Base-by-base conservation (phyloP, 1,140 invertebrate species). In the Megalopta genalis region DNA sequence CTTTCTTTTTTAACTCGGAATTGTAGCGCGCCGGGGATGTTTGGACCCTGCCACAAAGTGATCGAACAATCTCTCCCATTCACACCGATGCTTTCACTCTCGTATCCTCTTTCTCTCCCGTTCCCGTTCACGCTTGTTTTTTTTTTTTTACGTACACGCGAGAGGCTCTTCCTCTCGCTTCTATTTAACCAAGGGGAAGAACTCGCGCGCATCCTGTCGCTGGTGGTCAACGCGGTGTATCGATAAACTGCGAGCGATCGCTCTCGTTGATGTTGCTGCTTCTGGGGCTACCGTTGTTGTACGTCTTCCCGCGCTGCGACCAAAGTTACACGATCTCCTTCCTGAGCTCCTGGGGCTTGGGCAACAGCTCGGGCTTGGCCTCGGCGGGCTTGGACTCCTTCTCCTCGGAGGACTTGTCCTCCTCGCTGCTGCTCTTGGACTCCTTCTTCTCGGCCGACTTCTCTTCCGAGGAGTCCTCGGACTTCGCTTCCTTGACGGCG, bases 21-120 rank as follows among this genome's bases (percentile, higher is more conserved):
- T 86, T 86, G 87, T 87, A 87, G 84, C 83, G 88, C 86, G 86
- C 82, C 78, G 66, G 81, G 73, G 80, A 80, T 67, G 85, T 73
- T 73, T 62, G 69, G 77, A 83, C 77, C 81, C 75, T 82, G 72
- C 52, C 78, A 81, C 60, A 77, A 86, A n/a, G 87, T 82, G 81
- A 83, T 86, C 80, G 80, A 52, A 39, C 76, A 78, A 78, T 78
- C 67, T 83, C 68, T 80, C 80, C 73, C 81, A 69, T 67, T 87
- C 85, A 81, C 86, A 86, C 82, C 71, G 68, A 70, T 69, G 62
- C 68, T 84, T 59, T 80, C 67, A 76, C 42, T 77, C 77, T 32
- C 60, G 52, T 70, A 74, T 83, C 69, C 74, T 57, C 65, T 78
- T 37, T 80, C 54, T 62, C 80, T 78, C 81, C 86, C 83, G 79